Evolutionary conservation across 2,888 invertebrate genomes (phyloP), one percentile per base, ranked within the genome.

Genomic region (Tortricodes alternella): DNA sequence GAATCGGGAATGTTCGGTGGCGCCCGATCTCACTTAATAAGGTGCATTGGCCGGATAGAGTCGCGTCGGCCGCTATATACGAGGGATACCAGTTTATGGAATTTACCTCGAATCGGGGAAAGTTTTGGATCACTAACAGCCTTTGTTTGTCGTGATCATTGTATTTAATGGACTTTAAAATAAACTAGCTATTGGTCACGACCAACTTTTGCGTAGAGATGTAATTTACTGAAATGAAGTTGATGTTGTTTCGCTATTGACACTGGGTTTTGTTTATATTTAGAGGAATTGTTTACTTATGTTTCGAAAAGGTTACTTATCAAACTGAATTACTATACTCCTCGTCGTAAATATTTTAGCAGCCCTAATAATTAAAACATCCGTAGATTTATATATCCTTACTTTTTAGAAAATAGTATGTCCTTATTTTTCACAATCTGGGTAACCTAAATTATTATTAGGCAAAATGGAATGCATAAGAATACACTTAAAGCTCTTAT

Each of bases 31-130:
- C 78, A 90, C 86, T 86, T 83, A 82, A 83, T 84, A 83, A 83
- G 82, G 83, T 19, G 80, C 82, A 82, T 80, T 79, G 80, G 83
- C 87, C 89, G 89, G 85, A 85, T 85, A 81, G 86, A 86, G 84
- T 85, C 73, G 78, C 76, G 73, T 43, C 27, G 15, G 8, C 34
- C 39, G 35, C 29, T 27, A 19, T 5, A 19, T 38, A 34, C 18
- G 21, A 55, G 55, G 35, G 49, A 29, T 55, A 50, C 44, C 49
- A 56, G 50, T 29, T 37, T 38, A 56, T 38, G 29, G 44, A 56
- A 56, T 49, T 44, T 32, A 50, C 50, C 56, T 50, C 43, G 37
- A 38, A 50, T 43, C 35, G 44, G 44, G 49, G 56, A 56, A 55
- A 50, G 44, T 56, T 56, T 21, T 35, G 50, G 49, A 49, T 37